Conservation (phyloP, 23 tunicate species). For the Halocynthia roretzi region DNA sequence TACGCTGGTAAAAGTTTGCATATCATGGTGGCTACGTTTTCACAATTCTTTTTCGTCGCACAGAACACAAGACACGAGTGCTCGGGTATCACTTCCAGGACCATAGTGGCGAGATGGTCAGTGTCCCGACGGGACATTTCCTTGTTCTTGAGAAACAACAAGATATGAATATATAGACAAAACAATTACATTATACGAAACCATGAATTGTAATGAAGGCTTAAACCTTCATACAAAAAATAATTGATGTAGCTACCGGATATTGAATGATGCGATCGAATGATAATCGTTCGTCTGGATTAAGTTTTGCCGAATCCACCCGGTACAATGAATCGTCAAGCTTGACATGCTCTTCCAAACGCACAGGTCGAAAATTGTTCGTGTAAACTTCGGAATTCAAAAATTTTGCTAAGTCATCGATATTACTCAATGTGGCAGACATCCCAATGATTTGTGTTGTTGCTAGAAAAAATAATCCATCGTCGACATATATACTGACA, state of each 20-base stretch:
- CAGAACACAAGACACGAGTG: slow-evolving; percentile 94
- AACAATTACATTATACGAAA: not conserved
- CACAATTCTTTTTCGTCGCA: slow-evolving; percentile 92
- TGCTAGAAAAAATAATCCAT: slow-evolving; percentile 7
- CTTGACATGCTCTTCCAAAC: slow-evolving; percentile 64
- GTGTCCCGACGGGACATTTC: slow-evolving; percentile 44
- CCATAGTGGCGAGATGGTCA: slow-evolving; percentile 58
- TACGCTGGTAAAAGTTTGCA: slow-evolving; percentile 64
- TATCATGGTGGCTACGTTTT: slow-evolving; percentile 67
- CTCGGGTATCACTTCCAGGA: slow-evolving; percentile 71
- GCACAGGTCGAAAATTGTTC: slow-evolving; percentile 75
- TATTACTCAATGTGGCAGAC: slow-evolving; percentile 83
- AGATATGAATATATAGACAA: not conserved
- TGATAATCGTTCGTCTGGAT: slow-evolving; percentile 39
- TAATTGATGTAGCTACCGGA: slow-evolving; percentile 11
- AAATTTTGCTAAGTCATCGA: slow-evolving; percentile 55
- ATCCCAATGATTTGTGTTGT: slow-evolving; percentile 71
- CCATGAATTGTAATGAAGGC: not conserved
- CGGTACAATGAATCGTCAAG: slow-evolving; percentile 29
- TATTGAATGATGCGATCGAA: slow-evolving; percentile 27
- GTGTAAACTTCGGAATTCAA: slow-evolving; percentile 46
- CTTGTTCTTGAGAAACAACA: slow-evolving; percentile 29
- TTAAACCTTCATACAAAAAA: not conserved
- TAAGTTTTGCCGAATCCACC: slow-evolving; percentile 24
- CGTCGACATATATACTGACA: not conserved